phyloP scores from a whole-genome alignment of 2,888 invertebrate species.

The Amphipoea lucens region DNA sequence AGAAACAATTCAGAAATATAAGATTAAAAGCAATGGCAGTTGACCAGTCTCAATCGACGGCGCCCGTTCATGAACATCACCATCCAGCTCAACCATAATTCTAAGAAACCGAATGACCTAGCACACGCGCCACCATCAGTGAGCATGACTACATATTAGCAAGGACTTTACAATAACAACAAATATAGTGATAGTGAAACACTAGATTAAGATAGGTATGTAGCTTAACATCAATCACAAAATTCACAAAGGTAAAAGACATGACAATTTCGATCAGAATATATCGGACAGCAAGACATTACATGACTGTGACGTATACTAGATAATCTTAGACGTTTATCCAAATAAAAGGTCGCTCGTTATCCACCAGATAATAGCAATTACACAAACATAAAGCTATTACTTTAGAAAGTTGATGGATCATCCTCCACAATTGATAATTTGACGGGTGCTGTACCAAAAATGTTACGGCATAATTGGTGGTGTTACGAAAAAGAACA shows the following conservation, averaged over 20 bases:
- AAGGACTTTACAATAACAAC: neutral
- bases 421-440: conserved; percentile 68
- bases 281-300: conserved; percentile 24
- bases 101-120: no score
- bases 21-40: no score
- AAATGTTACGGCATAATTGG: conserved; percentile 57
- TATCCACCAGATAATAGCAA: conserved; percentile 60
- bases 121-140: no score
- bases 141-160: neutral
- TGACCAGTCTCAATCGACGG: no score
- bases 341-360: conserved; percentile 67
- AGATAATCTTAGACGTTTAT: conserved; percentile 62
- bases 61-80: no score
- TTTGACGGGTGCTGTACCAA: conserved; percentile 57
- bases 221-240: neutral
- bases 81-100: no score
- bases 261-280: conserved; percentile 16
- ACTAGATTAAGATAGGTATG: conserved; percentile 31
- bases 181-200: conserved; percentile 1
- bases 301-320: conserved; percentile 52
- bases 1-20: no score
- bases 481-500: conserved; percentile 52
- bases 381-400: conserved; percentile 59
- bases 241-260: conserved; percentile 17
- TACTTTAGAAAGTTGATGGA: conserved; percentile 64